Base-by-base conservation (phyloP, 2,113 vertebrate genomes). In the Equus przewalskii region DNA sequence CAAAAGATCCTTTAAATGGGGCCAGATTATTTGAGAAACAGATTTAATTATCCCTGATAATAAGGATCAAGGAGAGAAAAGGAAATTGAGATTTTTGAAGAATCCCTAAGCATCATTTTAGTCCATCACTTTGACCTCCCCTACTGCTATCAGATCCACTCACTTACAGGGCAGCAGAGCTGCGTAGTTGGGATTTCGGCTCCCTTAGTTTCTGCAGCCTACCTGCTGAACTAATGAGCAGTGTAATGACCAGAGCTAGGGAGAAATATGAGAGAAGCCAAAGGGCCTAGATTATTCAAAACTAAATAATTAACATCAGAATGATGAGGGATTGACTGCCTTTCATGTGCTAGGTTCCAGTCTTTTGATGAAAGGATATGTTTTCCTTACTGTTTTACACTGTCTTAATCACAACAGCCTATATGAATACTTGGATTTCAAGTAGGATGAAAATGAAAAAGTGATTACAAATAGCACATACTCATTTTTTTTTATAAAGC, bases 21-120 rank as follows among this genome's bases (percentile, higher is more conserved):
- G 46, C 36, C 91, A 91, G 44, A 64, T 88, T 73, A 56, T 94
- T 97, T 85, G 92, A 85, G 95, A 95, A 98, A 89, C 44, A 89
- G 18, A 51, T 79, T 93, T 91, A 89, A 44, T 95, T 92, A 65
- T 80, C n/a, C 44, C 49, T 95, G 62, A 33, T 60, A 89, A 85
- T 91, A 90, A 72, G 72, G 26, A 87, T 89, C 44, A 49, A 76
- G 65, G 56, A 56, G 54, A n/a, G 12, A 56, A 91, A 84, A 93
- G 64, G 65, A 94, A 96, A 75, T 65, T 30, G 72, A 86, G 51
- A 54, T 75, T 56, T 89, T 95, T 78, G 91, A 97, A 86, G 67
- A 82, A n/a, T 76, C 16, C 7, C 9, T 89, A 60, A 89, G 7
- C 84, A 28, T 73, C 33, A 62, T 72, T 93, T 89, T 72, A 56